Evolutionary conservation across 1,140 invertebrate genomes (phyloP).

Genomic region (Mactra quadrangularis): DNA sequence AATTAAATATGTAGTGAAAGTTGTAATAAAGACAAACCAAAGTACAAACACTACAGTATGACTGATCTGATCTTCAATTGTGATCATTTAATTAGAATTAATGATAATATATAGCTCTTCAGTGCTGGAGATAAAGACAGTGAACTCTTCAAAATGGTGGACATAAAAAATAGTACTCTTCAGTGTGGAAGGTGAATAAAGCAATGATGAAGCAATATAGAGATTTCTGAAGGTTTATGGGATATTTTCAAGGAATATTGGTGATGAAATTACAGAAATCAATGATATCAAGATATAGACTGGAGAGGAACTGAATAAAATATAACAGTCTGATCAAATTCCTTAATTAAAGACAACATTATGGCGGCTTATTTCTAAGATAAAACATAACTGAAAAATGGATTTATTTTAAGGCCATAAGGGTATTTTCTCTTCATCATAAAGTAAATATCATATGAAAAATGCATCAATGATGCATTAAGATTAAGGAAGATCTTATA

Average conservation of each 20-base stretch:
- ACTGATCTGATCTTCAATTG: slow-evolving; percentile 40
- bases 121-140: slow-evolving; percentile 45
- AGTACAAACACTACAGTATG: too few species aligned
- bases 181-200: slow-evolving; percentile 28
- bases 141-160: slow-evolving; percentile 40
- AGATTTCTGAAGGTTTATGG: slow-evolving; percentile 12
- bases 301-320: slow-evolving; percentile 42
- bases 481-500: too few species aligned
- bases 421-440: too few species aligned
- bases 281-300: slow-evolving; percentile 45
- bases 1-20: too few species aligned
- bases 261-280: slow-evolving; percentile 51
- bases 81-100: slow-evolving; percentile 52
- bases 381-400: too few species aligned
- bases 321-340: slow-evolving; percentile 3
- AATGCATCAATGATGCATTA: too few species aligned
- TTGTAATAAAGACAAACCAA: too few species aligned
- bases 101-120: slow-evolving; percentile 57
- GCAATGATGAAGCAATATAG: slow-evolving; percentile 35
- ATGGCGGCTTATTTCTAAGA: too few species aligned
- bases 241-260: slow-evolving; percentile 7
- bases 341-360: slow-evolving; percentile 37
- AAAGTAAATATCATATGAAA: too few species aligned
- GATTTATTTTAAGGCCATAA: too few species aligned
- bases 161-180: slow-evolving; percentile 13